These are phyloP conservation scores for Cryptocephalus moraei DNA, from an alignment of 2,888 invertebrate genomes.

Conservation along the genomic window DNA sequence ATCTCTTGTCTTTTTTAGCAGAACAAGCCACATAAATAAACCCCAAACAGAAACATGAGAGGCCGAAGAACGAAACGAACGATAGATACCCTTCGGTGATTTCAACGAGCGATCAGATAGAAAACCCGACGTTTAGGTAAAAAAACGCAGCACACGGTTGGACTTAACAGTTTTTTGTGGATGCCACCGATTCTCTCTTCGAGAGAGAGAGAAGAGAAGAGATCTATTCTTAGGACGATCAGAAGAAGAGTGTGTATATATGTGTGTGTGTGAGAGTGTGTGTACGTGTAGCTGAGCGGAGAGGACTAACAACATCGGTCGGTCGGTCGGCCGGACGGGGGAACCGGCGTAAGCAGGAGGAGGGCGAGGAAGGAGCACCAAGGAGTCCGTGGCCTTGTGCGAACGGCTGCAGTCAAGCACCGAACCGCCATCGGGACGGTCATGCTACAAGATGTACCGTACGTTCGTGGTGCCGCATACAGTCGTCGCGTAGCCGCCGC, in stretches of 20 bases:
- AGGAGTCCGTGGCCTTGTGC: constrained; percentile 40
- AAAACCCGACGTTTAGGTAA: constrained; percentile 30
- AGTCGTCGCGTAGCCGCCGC: constrained; percentile 3
- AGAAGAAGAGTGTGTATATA: background rate
- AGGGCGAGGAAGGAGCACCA: constrained; percentile 27
- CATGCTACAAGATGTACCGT: constrained; percentile 26
- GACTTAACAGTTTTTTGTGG: constrained; percentile 34
- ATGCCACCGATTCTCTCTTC: constrained; percentile 38
- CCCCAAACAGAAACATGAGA: constrained; percentile 9
- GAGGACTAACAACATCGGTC: constrained; percentile 20
- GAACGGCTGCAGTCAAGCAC: constrained; percentile 43
- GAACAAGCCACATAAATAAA: constrained; percentile 9
- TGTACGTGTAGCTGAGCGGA: constrained; percentile 6
- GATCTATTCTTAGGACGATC: constrained; percentile 28
- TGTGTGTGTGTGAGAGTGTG: too few species aligned
- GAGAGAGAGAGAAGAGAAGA: too few species aligned
- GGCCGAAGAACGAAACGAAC: constrained; percentile 17
- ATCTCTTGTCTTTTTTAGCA: constrained; percentile 8
- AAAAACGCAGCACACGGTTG: constrained; percentile 23
- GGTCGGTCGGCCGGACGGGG: constrained; percentile 13
- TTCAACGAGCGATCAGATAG: constrained; percentile 34
- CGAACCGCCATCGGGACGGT: constrained; percentile 47
- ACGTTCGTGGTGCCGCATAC: background rate
- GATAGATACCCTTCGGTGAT: constrained; percentile 25
- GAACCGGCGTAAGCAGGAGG: constrained; percentile 23